These are phyloP conservation scores for Cecidostiba fungosa DNA, from an alignment of 2,888 invertebrate species.

Conservation along the genomic window DNA sequence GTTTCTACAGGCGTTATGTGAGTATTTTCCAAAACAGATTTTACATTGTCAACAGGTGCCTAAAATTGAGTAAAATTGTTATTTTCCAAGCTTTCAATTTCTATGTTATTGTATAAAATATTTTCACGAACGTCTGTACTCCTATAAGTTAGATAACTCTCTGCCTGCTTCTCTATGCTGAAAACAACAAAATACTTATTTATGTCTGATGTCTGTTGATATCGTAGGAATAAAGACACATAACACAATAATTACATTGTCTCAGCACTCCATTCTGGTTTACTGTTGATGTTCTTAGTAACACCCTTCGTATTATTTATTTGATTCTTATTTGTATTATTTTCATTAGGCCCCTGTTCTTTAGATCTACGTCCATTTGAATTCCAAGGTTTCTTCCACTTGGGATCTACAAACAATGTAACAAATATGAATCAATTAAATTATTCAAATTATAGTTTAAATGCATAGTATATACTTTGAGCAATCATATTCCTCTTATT, in stretches of 20 bases:
- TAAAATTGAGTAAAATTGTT: conserved; percentile 20
- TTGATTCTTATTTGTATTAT: conserved; percentile 65
- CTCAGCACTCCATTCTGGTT: conserved; percentile 65
- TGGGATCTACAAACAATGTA: conserved; percentile 64
- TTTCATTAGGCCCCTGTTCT: conserved; percentile 63
- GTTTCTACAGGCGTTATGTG: conserved; percentile 56
- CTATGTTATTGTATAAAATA: not conserved
- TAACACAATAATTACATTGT: conserved; percentile 55
- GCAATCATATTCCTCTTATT: conserved; percentile 70
- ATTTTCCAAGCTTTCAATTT: not conserved
- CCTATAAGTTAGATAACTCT: conserved; percentile 52
- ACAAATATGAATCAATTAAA: conserved; percentile 3
- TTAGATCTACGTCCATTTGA: conserved; percentile 66
- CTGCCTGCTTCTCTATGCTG: conserved; percentile 58
- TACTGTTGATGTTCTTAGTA: conserved; percentile 54
- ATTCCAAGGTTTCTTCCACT: conserved; percentile 70
- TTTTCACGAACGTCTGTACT: conserved; percentile 42
- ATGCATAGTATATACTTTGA: conserved; percentile 70
- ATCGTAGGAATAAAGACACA: not conserved
- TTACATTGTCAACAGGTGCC: conserved; percentile 54
- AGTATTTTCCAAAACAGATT: conserved; percentile 66
- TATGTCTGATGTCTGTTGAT: not conserved
- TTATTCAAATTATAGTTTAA: not conserved
- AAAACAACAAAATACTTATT: conserved; percentile 31
- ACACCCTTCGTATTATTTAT: conserved; percentile 67